These are phyloP conservation scores for Brachypalpus laphriformis DNA, from an alignment of 2,888 invertebrate genomes.

Conservation along the genomic window DNA sequence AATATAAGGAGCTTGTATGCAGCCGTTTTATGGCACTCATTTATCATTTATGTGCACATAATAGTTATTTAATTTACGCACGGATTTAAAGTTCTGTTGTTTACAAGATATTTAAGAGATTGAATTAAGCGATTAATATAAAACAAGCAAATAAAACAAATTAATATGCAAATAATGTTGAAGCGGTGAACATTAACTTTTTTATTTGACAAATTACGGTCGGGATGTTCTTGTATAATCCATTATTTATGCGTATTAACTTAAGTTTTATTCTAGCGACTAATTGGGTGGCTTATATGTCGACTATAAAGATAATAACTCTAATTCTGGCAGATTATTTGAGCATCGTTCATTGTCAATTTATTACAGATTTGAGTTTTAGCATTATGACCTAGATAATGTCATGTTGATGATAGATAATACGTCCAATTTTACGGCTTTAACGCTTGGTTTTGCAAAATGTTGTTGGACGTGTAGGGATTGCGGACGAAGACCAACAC, in stretches of 20 bases:
- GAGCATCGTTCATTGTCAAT: background rate
- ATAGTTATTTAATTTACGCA: conserved; percentile 32
- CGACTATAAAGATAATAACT: background rate
- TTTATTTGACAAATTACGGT: background rate
- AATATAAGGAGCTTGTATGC: background rate
- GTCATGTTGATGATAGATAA: background rate
- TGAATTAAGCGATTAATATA: conserved; percentile 3
- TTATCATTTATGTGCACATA: conserved; percentile 31
- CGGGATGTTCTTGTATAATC: background rate
- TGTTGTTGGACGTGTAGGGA: too few relatives aligned
- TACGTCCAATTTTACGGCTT: background rate
- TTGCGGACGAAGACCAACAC: too few relatives aligned
- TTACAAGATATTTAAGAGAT: conserved; percentile 14
- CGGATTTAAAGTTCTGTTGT: conserved; percentile 9
- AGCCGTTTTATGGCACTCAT: conserved; percentile 17
- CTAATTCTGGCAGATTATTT: conserved; percentile 3
- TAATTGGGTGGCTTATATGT: conserved; percentile 1
- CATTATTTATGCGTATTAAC: background rate
- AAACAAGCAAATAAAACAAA: background rate
- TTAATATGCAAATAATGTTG: background rate
- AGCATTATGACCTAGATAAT: background rate
- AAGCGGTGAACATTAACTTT: background rate
- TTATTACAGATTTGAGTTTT: background rate
- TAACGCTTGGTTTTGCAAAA: too few relatives aligned
- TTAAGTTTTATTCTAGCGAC: background rate